These are phyloP conservation scores for Chloropsis cyanopogon DNA, from an alignment of 2,113 vertebrate genomes.

Conservation along the genomic window DNA sequence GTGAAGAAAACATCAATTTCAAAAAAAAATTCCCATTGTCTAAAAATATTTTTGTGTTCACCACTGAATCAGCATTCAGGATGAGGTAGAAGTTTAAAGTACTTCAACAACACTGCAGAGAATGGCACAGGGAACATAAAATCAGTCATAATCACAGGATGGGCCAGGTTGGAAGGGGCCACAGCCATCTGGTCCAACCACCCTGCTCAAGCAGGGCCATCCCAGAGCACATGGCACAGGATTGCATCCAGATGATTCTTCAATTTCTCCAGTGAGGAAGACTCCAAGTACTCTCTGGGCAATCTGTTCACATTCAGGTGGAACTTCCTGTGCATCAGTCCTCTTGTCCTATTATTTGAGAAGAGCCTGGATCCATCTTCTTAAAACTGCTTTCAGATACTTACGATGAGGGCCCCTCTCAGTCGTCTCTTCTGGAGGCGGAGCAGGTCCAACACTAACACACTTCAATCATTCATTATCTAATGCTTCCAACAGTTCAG, in stretches of 20 bases:
- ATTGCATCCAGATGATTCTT: not conserved
- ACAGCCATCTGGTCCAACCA: not conserved
- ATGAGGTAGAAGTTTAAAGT: not conserved
- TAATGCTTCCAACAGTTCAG: not conserved
- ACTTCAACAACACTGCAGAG: not conserved
- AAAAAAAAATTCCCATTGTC: not conserved
- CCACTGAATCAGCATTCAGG: not conserved
- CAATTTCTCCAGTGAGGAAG: not conserved
- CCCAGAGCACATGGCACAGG: not conserved
- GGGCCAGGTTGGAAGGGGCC: not conserved
- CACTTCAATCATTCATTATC: not conserved
- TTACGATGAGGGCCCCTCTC: not conserved
- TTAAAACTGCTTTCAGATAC: not conserved
- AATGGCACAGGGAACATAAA: not conserved
- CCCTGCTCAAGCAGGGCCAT: not conserved
- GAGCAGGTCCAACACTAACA: not conserved
- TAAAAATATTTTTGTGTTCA: not conserved
- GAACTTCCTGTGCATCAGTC: not conserved
- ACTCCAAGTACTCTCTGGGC: not conserved
- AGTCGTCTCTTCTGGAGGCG: not conserved
- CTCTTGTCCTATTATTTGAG: not conserved
- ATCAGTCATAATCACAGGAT: not conserved
- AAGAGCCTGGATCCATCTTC: not conserved
- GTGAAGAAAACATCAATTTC: not conserved
- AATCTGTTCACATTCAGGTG: not conserved